Percentiles rank a stretch among this genome's conserved stretches.
phyloP scores from a whole-genome alignment of 2,113 vertebrate species.

The Mesocricetus auratus region DNA sequence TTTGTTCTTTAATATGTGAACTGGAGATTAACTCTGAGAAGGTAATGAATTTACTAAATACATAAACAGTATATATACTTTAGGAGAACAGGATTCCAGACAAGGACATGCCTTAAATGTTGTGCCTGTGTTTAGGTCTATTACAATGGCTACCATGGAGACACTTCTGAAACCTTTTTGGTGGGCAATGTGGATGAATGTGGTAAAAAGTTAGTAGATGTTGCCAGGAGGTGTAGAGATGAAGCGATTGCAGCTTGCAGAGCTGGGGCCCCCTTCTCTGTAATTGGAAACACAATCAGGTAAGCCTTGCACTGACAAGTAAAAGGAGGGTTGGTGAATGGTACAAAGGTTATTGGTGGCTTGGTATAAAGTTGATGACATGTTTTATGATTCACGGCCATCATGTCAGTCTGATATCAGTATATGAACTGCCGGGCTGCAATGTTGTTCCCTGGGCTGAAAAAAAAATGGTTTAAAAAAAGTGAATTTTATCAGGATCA shows the following conservation, averaged over 20 bases:
- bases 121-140: conserved; percentile 92
- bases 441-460: conserved; percentile 88
- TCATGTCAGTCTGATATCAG: conserved; percentile 94
- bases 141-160: conserved; percentile 97
- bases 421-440: conserved; percentile 92
- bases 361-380: conserved; percentile 94
- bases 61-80: conserved; percentile 60
- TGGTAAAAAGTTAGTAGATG: conserved; percentile 92
- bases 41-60: conserved; percentile 47
- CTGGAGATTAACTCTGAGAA: conserved; percentile 32
- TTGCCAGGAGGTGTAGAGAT: conserved; percentile 94
- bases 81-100: conserved; percentile 66
- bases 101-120: conserved; percentile 78
- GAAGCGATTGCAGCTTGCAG: conserved; percentile 95
- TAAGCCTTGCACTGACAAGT: conserved; percentile 90
- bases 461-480: conserved; percentile 86
- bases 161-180: conserved; percentile 98
- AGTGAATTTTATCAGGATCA: conserved; percentile 90
- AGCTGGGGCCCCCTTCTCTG: conserved; percentile 92
- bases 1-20: conserved; percentile 18
- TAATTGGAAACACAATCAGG: conserved; percentile 99
- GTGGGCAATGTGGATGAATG: conserved; percentile 94
- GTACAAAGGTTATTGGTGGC: conserved; percentile 93
- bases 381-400: conserved; percentile 94
- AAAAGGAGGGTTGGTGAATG: conserved; percentile 91